Evolutionary conservation across 1,140 invertebrate species (phyloP), one percentile per base, ranked within the genome.

Genomic region (Gerris buenoi): DNA sequence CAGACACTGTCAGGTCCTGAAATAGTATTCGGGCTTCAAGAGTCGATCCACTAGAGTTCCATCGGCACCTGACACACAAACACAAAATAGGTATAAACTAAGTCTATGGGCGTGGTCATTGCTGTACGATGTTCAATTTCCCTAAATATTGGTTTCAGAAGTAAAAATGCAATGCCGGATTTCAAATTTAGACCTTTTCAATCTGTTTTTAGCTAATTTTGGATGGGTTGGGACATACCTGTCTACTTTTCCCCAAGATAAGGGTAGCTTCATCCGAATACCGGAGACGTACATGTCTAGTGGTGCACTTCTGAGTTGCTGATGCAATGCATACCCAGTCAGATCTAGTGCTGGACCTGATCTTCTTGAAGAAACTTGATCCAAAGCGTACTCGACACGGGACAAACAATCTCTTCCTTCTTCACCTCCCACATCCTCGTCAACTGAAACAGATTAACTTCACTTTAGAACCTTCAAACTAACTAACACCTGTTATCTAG

Each of bases 271-370:
- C 2, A 87, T 84, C 65, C 82, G 76, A 79, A 88, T 79, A 67
- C 82, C 80, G 0, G 83, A 85, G 13, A 86, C 82, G 70, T 85
- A 84, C 83, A 86, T 85, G 68, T 85, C 83, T 15, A 83, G 79
- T 1, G 84, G 82, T 15, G 80, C 82, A 25, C 77, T 78, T 57
- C 83, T 74, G 71, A 86, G 75, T 67, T 81, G 78, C 71, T 85
- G 82, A 69, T 84, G 81, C 25, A 86, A 70, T 18, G 83, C 82
- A 74, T 85, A 86, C 14, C 84, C 84, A 62, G 82, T 79, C 14
- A 85, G 76, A 72, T 84, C 81, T n/a, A 86, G 63, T 26, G 46
- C 60, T 15, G 59, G 22, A 46, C 28, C 28, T 2, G n/a, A 14
- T 1, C 59, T 63, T 15, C 66, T 28, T 26, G 10, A 15, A 2